These are phyloP conservation scores for Ursus arctos DNA, from an alignment of 2,113 vertebrate species.

Conservation along the genomic window DNA sequence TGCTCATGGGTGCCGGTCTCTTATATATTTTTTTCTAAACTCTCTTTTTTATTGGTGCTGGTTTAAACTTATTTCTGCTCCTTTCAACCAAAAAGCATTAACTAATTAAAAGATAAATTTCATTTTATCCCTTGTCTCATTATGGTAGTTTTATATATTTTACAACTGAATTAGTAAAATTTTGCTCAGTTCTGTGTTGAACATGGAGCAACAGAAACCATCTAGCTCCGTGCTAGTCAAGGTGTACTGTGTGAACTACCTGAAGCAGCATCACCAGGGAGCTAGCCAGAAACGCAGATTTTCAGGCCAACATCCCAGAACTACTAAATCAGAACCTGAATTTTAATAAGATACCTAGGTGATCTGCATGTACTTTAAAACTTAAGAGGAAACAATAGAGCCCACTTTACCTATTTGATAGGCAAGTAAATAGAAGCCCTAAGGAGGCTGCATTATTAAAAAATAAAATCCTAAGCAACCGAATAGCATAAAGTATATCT, in stretches of 20 bases:
- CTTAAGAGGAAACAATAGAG: neutral
- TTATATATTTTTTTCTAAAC: neutral
- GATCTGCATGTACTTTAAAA: neutral
- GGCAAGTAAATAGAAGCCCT: neutral
- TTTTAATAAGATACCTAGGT: slow-evolving; percentile 20
- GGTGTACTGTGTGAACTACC: neutral
- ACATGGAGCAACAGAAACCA: neutral
- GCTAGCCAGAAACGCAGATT: neutral
- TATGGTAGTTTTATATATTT: neutral
- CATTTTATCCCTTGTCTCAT: neutral
- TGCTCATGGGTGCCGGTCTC: neutral
- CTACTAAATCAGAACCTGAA: neutral
- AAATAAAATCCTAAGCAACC: neutral
- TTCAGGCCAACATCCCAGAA: neutral
- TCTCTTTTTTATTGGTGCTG: neutral
- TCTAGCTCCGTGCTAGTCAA: neutral
- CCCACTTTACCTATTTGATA: neutral
- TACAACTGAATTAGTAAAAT: neutral
- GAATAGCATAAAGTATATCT: neutral
- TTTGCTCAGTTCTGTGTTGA: slow-evolving; percentile 22
- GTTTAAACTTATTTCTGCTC: slow-evolving; percentile 19
- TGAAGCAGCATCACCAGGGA: neutral
- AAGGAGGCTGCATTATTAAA: neutral
- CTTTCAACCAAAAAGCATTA: slow-evolving; percentile 8
- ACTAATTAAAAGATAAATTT: neutral